Evolutionary conservation across 1,140 invertebrate species (phyloP), one percentile per base, ranked within the genome.

Genomic region (Philotrypesis tridentata): DNA sequence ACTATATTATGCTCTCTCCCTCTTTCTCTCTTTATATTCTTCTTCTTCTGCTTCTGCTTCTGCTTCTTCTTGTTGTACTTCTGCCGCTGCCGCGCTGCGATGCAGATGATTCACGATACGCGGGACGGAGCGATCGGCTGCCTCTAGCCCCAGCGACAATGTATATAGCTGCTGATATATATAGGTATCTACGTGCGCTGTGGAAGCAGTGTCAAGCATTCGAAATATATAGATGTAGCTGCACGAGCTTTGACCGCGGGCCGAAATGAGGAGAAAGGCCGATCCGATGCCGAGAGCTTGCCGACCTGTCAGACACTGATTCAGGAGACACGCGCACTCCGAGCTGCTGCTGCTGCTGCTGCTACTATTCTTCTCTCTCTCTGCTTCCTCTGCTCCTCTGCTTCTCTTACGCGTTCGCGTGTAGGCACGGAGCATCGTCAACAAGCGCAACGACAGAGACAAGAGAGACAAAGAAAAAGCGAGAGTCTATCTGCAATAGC

Each of bases 271-370:
- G 48, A 55, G 48, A 55, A 55, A n/a, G 48, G 21, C 48, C 17
- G 5, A 55, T 55, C 27, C 23, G 23, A 65, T 65, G 63, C n/a
- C 5, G 25, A 89, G 87, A 90, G 90, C 89, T 91, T 89, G 89
- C 88, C 89, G 87, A 89, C 87, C 86, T 91, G 90, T 90, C 90
- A 91, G 90, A 87, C 89, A 91, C 90, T 91, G 90, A 91, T 87
- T 90, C 89, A 89, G 89, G 86, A 91, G 89, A 87, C 90, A 89
- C 88, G 87, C 88, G 89, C 48, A 55, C 48, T 55, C 48, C 48
- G 48, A 55, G 61, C 23, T 2, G 27, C 61, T 25, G 40, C 74
- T 21, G 14, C 40, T 29, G n/a, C 40, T 23, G 21, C 14, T 48
- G 55, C 55, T 72, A 31, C 72, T 63, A 17, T 48, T 61, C 9